These are phyloP conservation scores for Drosophila nikananu DNA, from an alignment of 1,140 invertebrate species.

Conservation along the genomic window DNA sequence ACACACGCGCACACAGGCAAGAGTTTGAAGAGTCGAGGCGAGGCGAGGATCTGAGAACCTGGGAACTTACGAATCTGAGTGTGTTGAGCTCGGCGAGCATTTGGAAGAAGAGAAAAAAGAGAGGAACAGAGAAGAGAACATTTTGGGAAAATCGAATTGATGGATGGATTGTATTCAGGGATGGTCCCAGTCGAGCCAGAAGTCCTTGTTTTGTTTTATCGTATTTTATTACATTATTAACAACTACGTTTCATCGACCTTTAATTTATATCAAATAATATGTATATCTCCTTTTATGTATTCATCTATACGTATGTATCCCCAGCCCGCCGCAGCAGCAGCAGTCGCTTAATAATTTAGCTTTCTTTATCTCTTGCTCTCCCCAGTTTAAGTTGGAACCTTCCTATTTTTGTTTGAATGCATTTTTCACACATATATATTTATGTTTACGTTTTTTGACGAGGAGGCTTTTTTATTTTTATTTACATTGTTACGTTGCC, in stretches of 20 bases:
- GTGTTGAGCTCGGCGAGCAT: conserved; percentile 60
- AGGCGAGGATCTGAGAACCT: conserved; percentile 35
- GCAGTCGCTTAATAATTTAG: conserved; percentile 26
- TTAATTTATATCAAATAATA: conserved; percentile 49
- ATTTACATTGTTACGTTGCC: conserved; percentile 66
- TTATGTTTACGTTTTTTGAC: conserved; percentile 58
- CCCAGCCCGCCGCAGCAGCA: conserved; percentile 2
- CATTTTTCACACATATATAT: conserved; percentile 19
- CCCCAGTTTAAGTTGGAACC: conserved; percentile 21
- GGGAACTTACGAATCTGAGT: conserved; percentile 31
- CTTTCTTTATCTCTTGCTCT: conserved; percentile 10
- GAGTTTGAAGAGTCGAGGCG: conserved; percentile 26
- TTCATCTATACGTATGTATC: conserved; percentile 25
- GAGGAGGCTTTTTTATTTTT: conserved; percentile 68
- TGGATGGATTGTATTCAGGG: conserved; percentile 32
- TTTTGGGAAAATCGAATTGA: conserved; percentile 42
- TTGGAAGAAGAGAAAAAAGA: conserved; percentile 30
- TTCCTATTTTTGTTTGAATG: conserved; percentile 49
- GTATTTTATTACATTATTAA: conserved; percentile 44
- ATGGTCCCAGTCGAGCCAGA: conserved; percentile 47
- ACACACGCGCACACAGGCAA: conserved; percentile 21
- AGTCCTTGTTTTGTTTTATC: conserved; percentile 64
- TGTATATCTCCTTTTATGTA: conserved; percentile 40
- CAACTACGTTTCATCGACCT: conserved; percentile 35
- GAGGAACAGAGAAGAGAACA: background rate